Conservation (phyloP, 2,113 vertebrate genomes). For the Charina bottae region DNA sequence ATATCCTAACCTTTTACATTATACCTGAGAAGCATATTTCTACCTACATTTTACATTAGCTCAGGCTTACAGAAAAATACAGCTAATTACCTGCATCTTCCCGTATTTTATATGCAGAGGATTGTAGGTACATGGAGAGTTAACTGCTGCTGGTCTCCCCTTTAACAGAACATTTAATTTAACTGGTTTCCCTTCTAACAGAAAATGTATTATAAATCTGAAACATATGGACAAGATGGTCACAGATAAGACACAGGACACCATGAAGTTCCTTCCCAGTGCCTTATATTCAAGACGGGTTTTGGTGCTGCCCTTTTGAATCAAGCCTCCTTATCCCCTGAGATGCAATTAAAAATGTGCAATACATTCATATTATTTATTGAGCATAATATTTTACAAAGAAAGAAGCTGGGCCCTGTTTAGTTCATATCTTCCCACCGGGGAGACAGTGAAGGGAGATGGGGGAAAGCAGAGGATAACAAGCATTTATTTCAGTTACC, state of each 20-base stretch:
- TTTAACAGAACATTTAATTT: neutral
- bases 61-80: neutral
- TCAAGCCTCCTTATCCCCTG: neutral
- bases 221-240: neutral
- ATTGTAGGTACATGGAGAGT: neutral
- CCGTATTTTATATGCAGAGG: neutral
- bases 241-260: neutral
- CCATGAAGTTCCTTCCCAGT: no score
- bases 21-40: neutral
- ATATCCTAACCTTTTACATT: neutral
- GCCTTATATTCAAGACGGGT: neutral
- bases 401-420: neutral
- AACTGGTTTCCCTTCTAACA: conserved; percentile 29
- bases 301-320: neutral
- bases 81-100: neutral
- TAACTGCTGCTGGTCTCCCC: conserved; percentile 10
- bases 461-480: no score
- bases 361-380: neutral
- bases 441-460: neutral
- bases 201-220: neutral
- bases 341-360: neutral
- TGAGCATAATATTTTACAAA: neutral
- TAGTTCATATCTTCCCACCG: neutral
- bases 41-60: conserved; percentile 16
- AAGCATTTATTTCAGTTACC: neutral